Conservation (phyloP, 1,140 invertebrate genomes). For the Elymnias hypermnestra region DNA sequence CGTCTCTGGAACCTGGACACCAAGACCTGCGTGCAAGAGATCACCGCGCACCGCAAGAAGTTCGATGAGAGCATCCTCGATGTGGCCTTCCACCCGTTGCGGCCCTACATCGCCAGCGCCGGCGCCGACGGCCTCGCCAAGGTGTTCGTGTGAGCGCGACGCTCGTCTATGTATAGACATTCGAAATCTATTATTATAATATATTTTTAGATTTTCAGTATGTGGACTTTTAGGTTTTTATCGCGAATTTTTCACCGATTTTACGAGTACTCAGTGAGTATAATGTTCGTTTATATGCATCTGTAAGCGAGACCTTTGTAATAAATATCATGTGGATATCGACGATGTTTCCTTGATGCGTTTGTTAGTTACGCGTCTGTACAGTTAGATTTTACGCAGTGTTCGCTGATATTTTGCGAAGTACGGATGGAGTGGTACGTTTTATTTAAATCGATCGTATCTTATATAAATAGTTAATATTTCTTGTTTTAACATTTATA, state of each 20-base stretch:
- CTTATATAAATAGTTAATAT: constrained; percentile 55
- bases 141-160: constrained; percentile 87
- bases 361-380: constrained; percentile 52
- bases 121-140: constrained; percentile 99
- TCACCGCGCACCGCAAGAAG: constrained; percentile 99
- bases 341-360: constrained; percentile 49
- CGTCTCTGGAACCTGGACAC: constrained; percentile 99
- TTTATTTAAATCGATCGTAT: constrained; percentile 71
- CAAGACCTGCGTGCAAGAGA: constrained; percentile 99
- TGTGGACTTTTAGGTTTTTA: constrained; percentile 72
- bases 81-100: constrained; percentile 98
- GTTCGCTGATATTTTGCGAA: constrained; percentile 57
- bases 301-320: constrained; percentile 56
- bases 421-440: constrained; percentile 57
- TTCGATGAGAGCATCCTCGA: constrained; percentile 99
- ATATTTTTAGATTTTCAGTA: constrained; percentile 74
- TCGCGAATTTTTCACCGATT: constrained; percentile 69
- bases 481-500: constrained; percentile 60
- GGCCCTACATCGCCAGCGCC: constrained; percentile 98
- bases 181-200: constrained; percentile 74
- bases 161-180: constrained; percentile 74
- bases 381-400: constrained; percentile 69
- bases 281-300: constrained; percentile 63
- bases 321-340: constrained; percentile 55
- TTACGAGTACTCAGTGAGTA: constrained; percentile 64